Percentiles rank a stretch among this genome's conserved stretches.
These are phyloP conservation scores for Pachypeltis micranthus DNA, from an alignment of 1,140 invertebrate species.

Conservation along the genomic window DNA sequence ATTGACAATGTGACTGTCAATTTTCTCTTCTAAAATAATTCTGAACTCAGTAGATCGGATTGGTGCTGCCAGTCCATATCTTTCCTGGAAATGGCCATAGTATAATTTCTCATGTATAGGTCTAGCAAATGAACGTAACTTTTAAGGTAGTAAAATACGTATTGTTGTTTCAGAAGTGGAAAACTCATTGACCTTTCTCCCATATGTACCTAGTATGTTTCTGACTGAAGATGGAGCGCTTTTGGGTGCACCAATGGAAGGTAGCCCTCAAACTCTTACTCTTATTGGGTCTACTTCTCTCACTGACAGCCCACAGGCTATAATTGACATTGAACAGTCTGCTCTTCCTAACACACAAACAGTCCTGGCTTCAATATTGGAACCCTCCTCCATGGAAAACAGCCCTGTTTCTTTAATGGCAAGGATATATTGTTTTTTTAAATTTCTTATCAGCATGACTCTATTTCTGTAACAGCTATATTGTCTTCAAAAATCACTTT, in stretches of 20 bases:
- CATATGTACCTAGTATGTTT: neutral
- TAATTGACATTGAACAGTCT: slow-evolving; percentile 1
- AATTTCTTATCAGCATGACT: no score
- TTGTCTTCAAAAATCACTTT: no score
- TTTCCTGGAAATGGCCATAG: no score
- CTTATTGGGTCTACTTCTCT: neutral
- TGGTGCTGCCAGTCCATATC: no score
- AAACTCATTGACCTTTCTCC: neutral
- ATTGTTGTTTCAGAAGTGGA: neutral
- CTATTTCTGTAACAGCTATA: no score
- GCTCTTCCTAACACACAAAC: neutral
- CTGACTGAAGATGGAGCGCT: neutral
- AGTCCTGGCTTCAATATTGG: neutral
- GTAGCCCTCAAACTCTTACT: neutral
- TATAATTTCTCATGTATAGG: no score
- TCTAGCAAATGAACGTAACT: no score
- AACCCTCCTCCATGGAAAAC: neutral
- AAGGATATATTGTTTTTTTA: no score
- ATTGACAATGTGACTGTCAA: no score
- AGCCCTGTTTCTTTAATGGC: neutral
- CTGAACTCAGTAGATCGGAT: no score
- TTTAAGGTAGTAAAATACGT: no score
- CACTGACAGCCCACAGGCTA: neutral
- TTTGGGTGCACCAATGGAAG: neutral
- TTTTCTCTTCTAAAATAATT: no score